phyloP scores from a whole-genome alignment of 2,797 vertebrate genomes.

The Melanotaenia boesemani region DNA sequence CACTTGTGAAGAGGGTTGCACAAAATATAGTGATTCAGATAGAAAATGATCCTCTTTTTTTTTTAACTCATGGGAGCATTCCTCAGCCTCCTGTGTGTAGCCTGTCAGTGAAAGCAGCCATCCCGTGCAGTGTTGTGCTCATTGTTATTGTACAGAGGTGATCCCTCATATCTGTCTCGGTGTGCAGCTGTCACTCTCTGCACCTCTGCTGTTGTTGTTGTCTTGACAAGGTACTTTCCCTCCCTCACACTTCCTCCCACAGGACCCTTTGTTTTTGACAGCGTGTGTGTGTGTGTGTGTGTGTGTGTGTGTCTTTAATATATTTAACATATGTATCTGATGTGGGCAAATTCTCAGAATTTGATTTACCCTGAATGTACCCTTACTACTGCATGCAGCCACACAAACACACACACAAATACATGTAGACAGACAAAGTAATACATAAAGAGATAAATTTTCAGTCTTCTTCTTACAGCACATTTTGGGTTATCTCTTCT shows the following conservation, averaged over 20 bases:
- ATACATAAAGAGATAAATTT: neutral
- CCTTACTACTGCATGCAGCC: neutral
- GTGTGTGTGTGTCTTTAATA: constrained; percentile 24
- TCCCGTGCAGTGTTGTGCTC: neutral
- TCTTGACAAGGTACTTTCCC: constrained; percentile 77
- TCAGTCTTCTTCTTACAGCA: neutral
- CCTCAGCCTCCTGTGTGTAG: neutral
- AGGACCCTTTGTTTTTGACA: constrained; percentile 73
- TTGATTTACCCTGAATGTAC: constrained; percentile 36
- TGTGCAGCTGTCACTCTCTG: constrained; percentile 71
- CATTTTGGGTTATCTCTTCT: neutral
- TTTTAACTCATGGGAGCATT: neutral
- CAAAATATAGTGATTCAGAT: neutral
- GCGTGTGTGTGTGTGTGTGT: constrained; percentile 5
- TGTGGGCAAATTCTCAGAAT: constrained; percentile 58
- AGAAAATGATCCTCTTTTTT: neutral
- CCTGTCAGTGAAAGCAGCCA: neutral
- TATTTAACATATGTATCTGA: constrained; percentile 23
- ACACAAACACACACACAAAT: neutral
- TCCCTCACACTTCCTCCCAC: constrained; percentile 75
- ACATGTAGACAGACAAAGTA: neutral
- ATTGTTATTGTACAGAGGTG: constrained; percentile 61
- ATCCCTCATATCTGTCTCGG: constrained; percentile 60
- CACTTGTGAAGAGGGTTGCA: neutral
- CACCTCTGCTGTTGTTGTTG: constrained; percentile 69